Conservation (phyloP, 2,113 vertebrate genomes). For the Laticauda laticaudata region DNA sequence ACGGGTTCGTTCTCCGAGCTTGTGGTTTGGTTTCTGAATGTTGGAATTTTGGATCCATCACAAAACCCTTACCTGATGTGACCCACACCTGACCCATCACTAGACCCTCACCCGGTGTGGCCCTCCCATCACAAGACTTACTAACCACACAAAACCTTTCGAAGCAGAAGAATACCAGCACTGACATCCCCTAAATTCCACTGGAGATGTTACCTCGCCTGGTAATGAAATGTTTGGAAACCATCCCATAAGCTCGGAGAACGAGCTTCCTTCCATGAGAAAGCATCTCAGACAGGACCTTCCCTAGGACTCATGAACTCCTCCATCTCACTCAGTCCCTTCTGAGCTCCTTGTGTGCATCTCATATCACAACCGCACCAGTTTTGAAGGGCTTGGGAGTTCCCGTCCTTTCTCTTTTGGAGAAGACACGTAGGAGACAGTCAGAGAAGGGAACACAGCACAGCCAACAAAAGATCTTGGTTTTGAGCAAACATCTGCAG, state of each 20-base stretch:
- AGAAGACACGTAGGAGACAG: neutral
- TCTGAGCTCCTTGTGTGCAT: neutral
- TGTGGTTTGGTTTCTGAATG: neutral
- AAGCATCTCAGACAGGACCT: neutral
- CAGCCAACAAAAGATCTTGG: slow-evolving; percentile 5
- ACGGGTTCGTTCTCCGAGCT: neutral
- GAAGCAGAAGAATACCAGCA: neutral
- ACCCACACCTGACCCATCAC: too few relatives aligned
- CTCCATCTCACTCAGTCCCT: neutral
- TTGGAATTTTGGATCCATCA: neutral
- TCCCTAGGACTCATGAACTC: neutral
- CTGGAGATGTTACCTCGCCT: neutral
- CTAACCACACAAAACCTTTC: neutral
- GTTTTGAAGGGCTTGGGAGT: neutral
- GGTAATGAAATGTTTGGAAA: neutral
- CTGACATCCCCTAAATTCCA: neutral
- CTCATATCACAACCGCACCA: too few relatives aligned
- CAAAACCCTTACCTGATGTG: too few relatives aligned
- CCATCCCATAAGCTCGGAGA: neutral
- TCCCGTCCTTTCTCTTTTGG: neutral
- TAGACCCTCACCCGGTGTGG: neutral
- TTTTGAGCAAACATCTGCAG: slow-evolving; percentile 19
- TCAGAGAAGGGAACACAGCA: neutral
- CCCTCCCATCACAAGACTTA: neutral
- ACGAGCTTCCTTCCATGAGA: neutral